Evolutionary conservation across 2,888 invertebrate species (phyloP).

Genomic region (Eutolmus rufibarbis): DNA sequence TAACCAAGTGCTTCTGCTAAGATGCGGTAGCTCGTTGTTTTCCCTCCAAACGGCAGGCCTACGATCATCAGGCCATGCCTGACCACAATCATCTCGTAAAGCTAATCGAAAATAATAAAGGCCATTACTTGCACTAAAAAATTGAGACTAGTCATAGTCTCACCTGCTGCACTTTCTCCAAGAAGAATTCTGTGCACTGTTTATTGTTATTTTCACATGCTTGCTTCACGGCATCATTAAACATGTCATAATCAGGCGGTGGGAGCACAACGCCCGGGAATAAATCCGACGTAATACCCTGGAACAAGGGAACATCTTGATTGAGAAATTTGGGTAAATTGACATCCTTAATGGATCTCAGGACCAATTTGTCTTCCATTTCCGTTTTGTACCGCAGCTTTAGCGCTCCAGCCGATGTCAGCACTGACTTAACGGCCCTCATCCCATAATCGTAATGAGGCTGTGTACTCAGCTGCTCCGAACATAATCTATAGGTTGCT

Average conservation of each 20-base stretch:
- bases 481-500: constrained; percentile 90
- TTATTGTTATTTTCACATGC: constrained; percentile 77
- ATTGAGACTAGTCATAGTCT: not conserved
- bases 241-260: constrained; percentile 77
- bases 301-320: constrained; percentile 88
- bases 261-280: constrained; percentile 87
- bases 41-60: constrained; percentile 91
- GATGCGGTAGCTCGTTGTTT: constrained; percentile 83
- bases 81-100: constrained; percentile 95
- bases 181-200: constrained; percentile 83
- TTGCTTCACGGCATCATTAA: constrained; percentile 70
- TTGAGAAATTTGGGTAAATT: constrained; percentile 93
- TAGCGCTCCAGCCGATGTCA: constrained; percentile 89
- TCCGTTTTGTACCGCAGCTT: constrained; percentile 89
- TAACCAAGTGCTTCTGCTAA: constrained; percentile 82
- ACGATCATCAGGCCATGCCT: constrained; percentile 95
- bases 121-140: not conserved
- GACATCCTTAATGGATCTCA: constrained; percentile 92
- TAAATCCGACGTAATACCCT: constrained; percentile 91
- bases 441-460: constrained; percentile 96
- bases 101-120: constrained; percentile 64
- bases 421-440: constrained; percentile 93
- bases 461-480: constrained; percentile 92
- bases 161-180: constrained; percentile 79
- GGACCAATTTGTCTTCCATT: constrained; percentile 83